phyloP scores from a whole-genome alignment of 2,113 vertebrate species.

The Pelmatolapia mariae region DNA sequence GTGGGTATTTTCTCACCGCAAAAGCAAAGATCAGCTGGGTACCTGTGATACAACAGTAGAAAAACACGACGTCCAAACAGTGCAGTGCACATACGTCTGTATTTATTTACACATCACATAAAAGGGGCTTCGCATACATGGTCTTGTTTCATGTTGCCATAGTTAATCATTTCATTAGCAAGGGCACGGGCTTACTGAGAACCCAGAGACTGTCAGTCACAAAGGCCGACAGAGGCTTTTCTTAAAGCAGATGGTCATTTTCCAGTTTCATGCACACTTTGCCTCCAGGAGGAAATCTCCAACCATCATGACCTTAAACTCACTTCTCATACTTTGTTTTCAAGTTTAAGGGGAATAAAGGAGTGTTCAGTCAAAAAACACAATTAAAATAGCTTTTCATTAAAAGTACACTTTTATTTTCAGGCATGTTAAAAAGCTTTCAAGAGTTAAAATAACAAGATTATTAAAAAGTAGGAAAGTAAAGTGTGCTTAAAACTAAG shows the following conservation, averaged over 20 bases:
- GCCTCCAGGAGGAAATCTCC: background rate
- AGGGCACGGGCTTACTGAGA: background rate
- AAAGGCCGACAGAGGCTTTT: background rate
- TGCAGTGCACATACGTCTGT: background rate
- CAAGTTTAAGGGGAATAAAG: background rate
- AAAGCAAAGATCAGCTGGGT: background rate
- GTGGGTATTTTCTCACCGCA: background rate
- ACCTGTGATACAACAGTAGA: background rate
- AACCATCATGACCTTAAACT: background rate
- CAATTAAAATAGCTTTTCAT: background rate
- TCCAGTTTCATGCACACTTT: background rate
- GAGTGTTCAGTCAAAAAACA: background rate
- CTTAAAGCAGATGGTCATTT: constrained; percentile 24
- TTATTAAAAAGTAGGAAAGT: background rate
- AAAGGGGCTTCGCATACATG: background rate
- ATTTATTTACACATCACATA: background rate
- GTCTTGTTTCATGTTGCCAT: constrained; percentile 2
- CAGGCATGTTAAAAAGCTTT: background rate
- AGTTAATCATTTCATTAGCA: constrained; percentile 20
- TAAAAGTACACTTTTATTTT: background rate
- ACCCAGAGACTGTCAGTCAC: background rate
- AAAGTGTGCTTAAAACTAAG: background rate
- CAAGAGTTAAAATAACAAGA: background rate
- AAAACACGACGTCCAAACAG: background rate
- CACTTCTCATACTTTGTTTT: background rate